phyloP scores from a whole-genome alignment of 2,888 invertebrate species.

The Toxonevra muliebris region DNA sequence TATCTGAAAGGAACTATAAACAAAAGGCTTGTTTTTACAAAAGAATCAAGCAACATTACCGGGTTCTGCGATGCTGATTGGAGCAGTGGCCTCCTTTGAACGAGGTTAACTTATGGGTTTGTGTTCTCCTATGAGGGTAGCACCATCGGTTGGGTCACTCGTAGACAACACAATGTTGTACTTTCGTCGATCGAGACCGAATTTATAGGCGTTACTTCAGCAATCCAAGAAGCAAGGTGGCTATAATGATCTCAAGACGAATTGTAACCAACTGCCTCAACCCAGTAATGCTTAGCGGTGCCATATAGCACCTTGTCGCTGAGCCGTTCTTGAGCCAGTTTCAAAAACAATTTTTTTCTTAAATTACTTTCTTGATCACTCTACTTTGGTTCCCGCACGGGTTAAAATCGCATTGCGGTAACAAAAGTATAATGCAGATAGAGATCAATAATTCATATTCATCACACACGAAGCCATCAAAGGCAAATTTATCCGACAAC shows the following conservation, averaged over 20 bases:
- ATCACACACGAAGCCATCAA: conserved; percentile 22
- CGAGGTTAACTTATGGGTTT: conserved; percentile 26
- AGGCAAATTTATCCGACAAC: conserved; percentile 20
- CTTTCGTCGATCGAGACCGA: conserved; percentile 25
- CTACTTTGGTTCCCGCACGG: no score
- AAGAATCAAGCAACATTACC: conserved; percentile 8
- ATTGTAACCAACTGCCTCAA: not conserved
- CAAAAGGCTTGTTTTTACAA: conserved; percentile 23
- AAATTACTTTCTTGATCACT: no score
- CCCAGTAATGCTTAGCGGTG: no score
- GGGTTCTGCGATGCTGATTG: conserved; percentile 34
- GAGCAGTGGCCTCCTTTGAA: conserved; percentile 17
- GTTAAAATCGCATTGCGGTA: conserved; percentile 12
- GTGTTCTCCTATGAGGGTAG: conserved; percentile 19
- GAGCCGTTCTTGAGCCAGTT: no score
- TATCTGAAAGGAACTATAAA: conserved; percentile 29
- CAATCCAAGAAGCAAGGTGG: conserved; percentile 34
- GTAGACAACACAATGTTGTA: conserved; percentile 19
- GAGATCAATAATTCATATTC: conserved; percentile 22
- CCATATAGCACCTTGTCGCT: no score
- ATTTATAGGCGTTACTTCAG: conserved; percentile 26
- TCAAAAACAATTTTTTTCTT: no score
- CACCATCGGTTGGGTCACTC: conserved; percentile 20
- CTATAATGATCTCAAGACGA: conserved; percentile 27
- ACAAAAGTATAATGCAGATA: conserved; percentile 22